These are phyloP conservation scores for Nycticebus coucang DNA, from an alignment of 2,113 vertebrate species.

Conservation along the genomic window DNA sequence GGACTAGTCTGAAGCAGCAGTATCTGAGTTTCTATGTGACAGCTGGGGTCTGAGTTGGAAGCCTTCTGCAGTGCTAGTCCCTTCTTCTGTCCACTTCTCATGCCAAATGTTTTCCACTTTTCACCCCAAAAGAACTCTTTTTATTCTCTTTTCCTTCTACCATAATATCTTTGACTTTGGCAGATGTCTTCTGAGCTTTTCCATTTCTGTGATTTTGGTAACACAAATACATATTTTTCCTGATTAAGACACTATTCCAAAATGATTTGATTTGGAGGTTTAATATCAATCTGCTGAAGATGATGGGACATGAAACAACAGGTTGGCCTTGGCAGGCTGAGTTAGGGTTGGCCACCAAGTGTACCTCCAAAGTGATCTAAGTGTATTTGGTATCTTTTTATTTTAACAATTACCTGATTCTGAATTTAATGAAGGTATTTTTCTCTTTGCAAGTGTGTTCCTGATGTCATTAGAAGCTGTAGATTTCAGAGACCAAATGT, in stretches of 20 bases:
- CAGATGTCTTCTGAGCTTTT: not conserved
- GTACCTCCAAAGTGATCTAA: not conserved
- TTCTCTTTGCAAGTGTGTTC: not conserved
- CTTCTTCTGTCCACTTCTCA: not conserved
- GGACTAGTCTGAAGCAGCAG: not conserved
- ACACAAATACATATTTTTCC: constrained; percentile 6
- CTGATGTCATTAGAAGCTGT: constrained; percentile 9
- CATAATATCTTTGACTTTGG: not conserved
- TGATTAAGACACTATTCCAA: constrained; percentile 28
- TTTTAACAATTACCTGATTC: constrained; percentile 26
- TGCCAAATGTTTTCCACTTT: not conserved
- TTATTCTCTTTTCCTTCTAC: constrained; percentile 45
- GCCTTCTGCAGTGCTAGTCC: not conserved
- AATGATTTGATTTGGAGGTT: not conserved
- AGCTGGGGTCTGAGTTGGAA: not conserved
- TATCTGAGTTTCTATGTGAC: not conserved
- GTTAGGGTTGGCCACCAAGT: not conserved
- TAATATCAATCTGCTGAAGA: not conserved
- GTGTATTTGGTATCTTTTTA: constrained; percentile 9
- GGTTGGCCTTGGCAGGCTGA: not conserved
- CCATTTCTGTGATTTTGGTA: not conserved
- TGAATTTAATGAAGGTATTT: not conserved
- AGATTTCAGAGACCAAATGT: not conserved
- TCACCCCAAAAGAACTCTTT: not conserved
- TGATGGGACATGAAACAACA: not conserved